These are phyloP conservation scores for Helobdella robusta DNA, from an alignment of 2,888 invertebrate genomes.

Conservation along the genomic window DNA sequence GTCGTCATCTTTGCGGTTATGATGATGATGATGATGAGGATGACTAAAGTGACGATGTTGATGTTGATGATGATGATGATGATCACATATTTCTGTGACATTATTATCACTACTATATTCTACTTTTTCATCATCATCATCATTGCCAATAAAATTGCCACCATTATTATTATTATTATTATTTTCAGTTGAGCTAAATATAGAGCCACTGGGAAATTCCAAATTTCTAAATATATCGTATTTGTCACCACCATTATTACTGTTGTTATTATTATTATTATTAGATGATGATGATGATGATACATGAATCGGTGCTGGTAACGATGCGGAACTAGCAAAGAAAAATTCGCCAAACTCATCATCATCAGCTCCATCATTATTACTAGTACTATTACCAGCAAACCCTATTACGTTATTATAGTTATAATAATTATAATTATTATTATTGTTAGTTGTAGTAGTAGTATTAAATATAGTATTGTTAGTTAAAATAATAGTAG, in stretches of 20 bases:
- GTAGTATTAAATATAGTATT: too few relatives aligned
- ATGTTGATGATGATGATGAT: constrained; percentile 14
- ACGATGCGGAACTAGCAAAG: too few relatives aligned
- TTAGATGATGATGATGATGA: neutral
- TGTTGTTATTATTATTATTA: neutral
- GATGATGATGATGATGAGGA: constrained; percentile 16
- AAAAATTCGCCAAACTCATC: too few relatives aligned
- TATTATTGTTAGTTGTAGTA: too few relatives aligned
- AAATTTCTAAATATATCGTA: neutral
- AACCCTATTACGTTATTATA: too few relatives aligned
- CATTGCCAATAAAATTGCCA: too few relatives aligned
- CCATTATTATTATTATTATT: constrained; percentile 12
- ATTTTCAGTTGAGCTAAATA: too few relatives aligned
- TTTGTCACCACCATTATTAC: neutral
- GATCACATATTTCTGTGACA: neutral
- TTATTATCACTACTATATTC: constrained; percentile 5
- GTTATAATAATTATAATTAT: too few relatives aligned
- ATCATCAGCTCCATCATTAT: too few relatives aligned
- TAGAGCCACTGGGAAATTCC: too few relatives aligned
- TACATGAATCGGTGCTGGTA: neutral
- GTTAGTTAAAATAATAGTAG: too few relatives aligned
- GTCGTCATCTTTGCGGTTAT: neutral
- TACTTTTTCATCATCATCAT: neutral
- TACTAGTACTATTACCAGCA: too few relatives aligned
- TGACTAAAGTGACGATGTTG: constrained; percentile 1